Evolutionary conservation across 2,113 vertebrate genomes (phyloP), one percentile per base, ranked within the genome.

Genomic region (Willisornis vidua): DNA sequence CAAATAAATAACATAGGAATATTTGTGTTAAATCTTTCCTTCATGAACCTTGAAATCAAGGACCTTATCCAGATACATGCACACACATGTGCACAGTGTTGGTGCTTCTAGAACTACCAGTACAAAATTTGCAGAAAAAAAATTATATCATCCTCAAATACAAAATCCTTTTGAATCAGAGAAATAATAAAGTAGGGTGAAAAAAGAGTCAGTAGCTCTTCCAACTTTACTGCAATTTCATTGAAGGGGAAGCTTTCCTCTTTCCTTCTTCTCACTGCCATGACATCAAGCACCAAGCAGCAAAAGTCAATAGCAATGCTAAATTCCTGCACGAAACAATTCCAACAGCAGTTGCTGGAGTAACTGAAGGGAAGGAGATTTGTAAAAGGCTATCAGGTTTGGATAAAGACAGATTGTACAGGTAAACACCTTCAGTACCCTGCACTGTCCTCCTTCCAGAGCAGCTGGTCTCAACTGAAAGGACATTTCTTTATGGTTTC

Each of bases 341-440:
- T 90, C 89, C 91, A 92, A 33, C 43, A 43, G 87, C 74, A 97
- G 91, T 93, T 84, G 3, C 78, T 93, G 85, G 57, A 87, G 87
- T 88, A 96, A 97, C 95, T 91, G 91, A 97, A 97, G 93, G 93
- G 88, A 95, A 97, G 85, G 55, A 93, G 93, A 95, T 94, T 85
- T 96, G 96, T 77, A 96, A 97, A 97, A 96, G 15, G n/a, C 90
- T 94, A 66, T 91, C 94, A 87, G 95, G 94, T 97, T 90, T 93
- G 95, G 93, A 87, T n/a, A 59, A 70, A 93, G 95, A 94, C 95
- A 89, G 96, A 96, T 88, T 96, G 97, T 88, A 65, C 54, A 85
- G 91, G 93, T 94, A 98, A 98, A 98, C 96, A 97, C 93, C 95
- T 93, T 95, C 94, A 51, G 84, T 55, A 89, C 81, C 85, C 70